Evolutionary conservation across 2,888 invertebrate genomes (phyloP).

Genomic region (Amphipyra berbera): DNA sequence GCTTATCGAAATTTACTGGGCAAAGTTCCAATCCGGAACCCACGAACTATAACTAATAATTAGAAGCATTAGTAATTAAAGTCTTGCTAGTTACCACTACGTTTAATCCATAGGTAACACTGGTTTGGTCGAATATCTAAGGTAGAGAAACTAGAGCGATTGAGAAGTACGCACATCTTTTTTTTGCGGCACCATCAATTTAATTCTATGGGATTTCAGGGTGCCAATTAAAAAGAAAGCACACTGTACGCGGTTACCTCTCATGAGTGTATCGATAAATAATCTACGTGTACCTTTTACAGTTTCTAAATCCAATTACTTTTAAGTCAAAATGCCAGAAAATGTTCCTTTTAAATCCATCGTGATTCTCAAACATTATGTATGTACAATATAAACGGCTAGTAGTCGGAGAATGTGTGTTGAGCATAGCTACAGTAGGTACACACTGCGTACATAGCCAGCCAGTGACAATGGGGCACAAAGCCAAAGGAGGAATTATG

Average conservation of each 20-base stretch:
- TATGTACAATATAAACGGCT: constrained; percentile 9
- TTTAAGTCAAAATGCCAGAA: background rate
- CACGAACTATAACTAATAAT: constrained; percentile 11
- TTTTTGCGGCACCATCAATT: no score
- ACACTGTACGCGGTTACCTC: no score
- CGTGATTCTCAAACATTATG: constrained; percentile 6
- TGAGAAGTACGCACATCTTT: no score
- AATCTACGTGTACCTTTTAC: no score
- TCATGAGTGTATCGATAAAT: no score
- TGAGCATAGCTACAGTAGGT: constrained; percentile 11
- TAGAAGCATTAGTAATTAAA: constrained; percentile 7
- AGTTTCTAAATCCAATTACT: no score
- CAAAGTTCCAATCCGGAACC: constrained; percentile 5
- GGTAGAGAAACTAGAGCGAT: no score
- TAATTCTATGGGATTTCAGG: no score
- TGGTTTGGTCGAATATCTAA: background rate
- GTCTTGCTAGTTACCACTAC: constrained; percentile 1
- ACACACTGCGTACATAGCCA: constrained; percentile 7
- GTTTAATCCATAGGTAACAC: background rate
- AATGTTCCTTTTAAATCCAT: background rate
- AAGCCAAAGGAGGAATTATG: constrained; percentile 58
- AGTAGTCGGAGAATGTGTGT: constrained; percentile 14
- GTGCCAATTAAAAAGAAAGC: no score
- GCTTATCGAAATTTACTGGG: constrained; percentile 14
- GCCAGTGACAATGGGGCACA: constrained; percentile 39